Evolutionary conservation across 1,140 invertebrate genomes (phyloP).

Genomic region (Micrasema longulum): DNA sequence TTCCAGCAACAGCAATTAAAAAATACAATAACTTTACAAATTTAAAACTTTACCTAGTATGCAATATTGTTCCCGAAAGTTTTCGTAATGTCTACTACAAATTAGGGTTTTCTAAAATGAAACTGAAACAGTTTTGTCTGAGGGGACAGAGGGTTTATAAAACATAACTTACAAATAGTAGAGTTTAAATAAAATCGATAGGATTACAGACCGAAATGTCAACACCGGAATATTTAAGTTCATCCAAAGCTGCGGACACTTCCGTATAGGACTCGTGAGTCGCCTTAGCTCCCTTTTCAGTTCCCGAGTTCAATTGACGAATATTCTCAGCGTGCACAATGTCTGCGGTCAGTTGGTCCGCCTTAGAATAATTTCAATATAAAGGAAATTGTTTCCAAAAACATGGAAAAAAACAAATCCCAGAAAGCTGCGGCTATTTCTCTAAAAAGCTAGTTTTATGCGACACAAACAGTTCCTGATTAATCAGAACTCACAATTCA

Average conservation of each 20-base stretch:
- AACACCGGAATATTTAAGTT: constrained; percentile 59
- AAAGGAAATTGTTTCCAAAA: constrained; percentile 56
- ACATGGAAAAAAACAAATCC: constrained; percentile 16
- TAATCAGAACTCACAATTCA: no score
- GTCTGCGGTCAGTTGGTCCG: constrained; percentile 66
- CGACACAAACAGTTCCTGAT: no score
- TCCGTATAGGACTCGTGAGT: constrained; percentile 66
- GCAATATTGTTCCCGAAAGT: no score
- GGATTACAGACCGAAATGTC: constrained; percentile 49
- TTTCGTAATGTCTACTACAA: no score
- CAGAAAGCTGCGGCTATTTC: constrained; percentile 7
- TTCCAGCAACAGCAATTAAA: no score
- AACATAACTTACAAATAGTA: not conserved
- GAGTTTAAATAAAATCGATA: constrained; percentile 1
- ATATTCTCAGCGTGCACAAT: constrained; percentile 67
- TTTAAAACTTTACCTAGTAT: no score
- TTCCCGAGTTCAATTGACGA: constrained; percentile 63
- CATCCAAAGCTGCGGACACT: constrained; percentile 69
- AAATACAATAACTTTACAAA: no score
- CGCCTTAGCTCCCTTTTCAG: constrained; percentile 61
- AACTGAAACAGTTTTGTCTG: no score
- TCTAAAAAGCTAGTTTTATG: constrained; percentile 22
- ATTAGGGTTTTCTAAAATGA: no score
- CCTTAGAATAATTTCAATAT: constrained; percentile 64
- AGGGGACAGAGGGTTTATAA: no score